Evolutionary conservation across 2,888 invertebrate genomes (phyloP), one percentile per base, ranked within the genome.

Genomic region (Trisateles emortualis): DNA sequence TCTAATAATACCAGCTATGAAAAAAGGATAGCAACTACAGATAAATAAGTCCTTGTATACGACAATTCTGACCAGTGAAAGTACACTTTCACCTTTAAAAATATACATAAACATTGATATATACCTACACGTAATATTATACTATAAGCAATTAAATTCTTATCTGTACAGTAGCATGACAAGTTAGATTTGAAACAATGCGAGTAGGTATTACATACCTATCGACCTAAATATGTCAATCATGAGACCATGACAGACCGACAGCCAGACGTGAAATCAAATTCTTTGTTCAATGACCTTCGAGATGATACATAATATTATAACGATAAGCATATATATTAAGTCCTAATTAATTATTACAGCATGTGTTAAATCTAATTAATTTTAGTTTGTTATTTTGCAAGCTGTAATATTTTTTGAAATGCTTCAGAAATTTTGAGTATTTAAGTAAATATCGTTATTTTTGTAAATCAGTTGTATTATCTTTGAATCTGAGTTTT

Each of bases 221-320:
- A 72, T 59, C 63, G 79, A 62, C 83, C 86, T 76, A 83, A 67
- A 81, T 82, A 65, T 69, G 82, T 82, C 87, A 81, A 76, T 86
- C 84, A 79, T 52, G 35, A 49, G 52, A 59, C n/a, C n/a, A n/a
- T n/a, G 62, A 64, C 68, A 55, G 54, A 29, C n/a, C n/a, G 29
- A 64, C 44, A 60, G 63, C 43, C 44, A 51, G 56, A 59, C 52
- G 40, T 43, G 53, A 48, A 68, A 68, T 71, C 53, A 66, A 65
- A 64, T 72, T 75, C 62, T 72, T 76, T 74, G 64, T 60, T 49
- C 52, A 46, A 33, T 52, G 75, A 80, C 84, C 85, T 86, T 84
- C 78, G 49, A 65, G 79, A 83, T 79, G 79, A 77, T 76, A 79
- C 73, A 76, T 71, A 68, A 59, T 59, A n/a, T n/a, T n/a, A n/a